Conservation (phyloP, 2,888 invertebrate species). For the Eupithecia exiguata region DNA sequence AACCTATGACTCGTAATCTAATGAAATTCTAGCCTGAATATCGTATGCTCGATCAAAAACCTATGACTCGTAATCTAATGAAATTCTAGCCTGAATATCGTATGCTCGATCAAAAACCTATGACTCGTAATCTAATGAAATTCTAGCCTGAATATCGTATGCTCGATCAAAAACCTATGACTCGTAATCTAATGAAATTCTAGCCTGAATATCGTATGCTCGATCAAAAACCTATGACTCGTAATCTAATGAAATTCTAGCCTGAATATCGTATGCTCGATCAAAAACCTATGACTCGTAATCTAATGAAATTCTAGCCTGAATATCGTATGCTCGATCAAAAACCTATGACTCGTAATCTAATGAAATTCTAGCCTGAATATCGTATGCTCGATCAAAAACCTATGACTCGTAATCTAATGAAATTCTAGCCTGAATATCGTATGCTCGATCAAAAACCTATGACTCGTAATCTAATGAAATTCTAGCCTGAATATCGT, state of each 20-base stretch:
- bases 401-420: slow-evolving; percentile 10
- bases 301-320: slow-evolving; percentile 17
- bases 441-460: background rate
- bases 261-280: background rate
- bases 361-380: slow-evolving; percentile 16
- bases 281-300: slow-evolving; percentile 1
- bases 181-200: slow-evolving; percentile 15
- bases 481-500: slow-evolving; percentile 7
- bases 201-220: background rate
- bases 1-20: slow-evolving; percentile 6
- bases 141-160: slow-evolving; percentile 3
- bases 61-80: slow-evolving; percentile 13
- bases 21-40: slow-evolving; percentile 15
- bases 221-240: background rate
- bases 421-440: slow-evolving; percentile 14
- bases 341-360: slow-evolving; percentile 2
- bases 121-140: slow-evolving; percentile 13
- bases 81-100: slow-evolving; percentile 9
- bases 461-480: slow-evolving; percentile 13
- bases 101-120: background rate
- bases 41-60: background rate
- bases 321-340: background rate
- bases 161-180: background rate
- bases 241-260: slow-evolving; percentile 15
- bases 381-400: background rate